Evolutionary conservation across 2,113 vertebrate species (phyloP), one percentile per base, ranked within the genome.

Genomic region (Calypte anna): DNA sequence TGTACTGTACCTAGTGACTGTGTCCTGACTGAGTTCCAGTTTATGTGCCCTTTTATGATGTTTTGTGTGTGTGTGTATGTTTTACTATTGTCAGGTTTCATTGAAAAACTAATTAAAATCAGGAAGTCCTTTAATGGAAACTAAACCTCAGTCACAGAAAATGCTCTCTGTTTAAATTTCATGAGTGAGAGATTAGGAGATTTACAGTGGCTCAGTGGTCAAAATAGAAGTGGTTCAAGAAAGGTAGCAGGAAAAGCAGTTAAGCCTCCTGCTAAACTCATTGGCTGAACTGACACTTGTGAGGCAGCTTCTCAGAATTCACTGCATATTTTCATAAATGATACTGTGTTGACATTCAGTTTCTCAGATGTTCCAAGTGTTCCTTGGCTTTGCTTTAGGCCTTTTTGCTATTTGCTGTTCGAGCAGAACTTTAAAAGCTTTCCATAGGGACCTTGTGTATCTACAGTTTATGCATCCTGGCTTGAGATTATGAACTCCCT

Each of bases 191-290:
- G 53, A 78, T 94, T 81, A 86, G 25, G 64, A 75, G 89, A 84
- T 75, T 92, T 94, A 51, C 69, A 24, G 28, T 76, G 69, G 31
- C 81, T 73, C 63, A 18, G 1, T 57, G 76, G 74, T 84, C 80
- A 75, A 88, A 94, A 69, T 57, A 95, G 86, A 88, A 79, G 8
- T 3, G 6, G 46, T 80, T 95, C 50, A 86, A 79, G 81, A 59
- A 76, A 33, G 28, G 36, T 55, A 78, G 83, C 88, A 95, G 96
- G 88, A 94, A 96, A 96, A 95, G 66, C 78, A 85, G 76, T 96
- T 94, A 95, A 88, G 66, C 61, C 88, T 84, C 86, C 93, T 96
- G 96, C 46, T 95, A 90, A 96, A 95, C 91, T 94, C 80, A 36
- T 96, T 64, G 93, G 25, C 53, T 86, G 76, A 74, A 79, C 38